Percentiles rank a stretch among this genome's conserved stretches.
phyloP scores from a whole-genome alignment of 2,888 invertebrate genomes.

The Synergus japonicus region DNA sequence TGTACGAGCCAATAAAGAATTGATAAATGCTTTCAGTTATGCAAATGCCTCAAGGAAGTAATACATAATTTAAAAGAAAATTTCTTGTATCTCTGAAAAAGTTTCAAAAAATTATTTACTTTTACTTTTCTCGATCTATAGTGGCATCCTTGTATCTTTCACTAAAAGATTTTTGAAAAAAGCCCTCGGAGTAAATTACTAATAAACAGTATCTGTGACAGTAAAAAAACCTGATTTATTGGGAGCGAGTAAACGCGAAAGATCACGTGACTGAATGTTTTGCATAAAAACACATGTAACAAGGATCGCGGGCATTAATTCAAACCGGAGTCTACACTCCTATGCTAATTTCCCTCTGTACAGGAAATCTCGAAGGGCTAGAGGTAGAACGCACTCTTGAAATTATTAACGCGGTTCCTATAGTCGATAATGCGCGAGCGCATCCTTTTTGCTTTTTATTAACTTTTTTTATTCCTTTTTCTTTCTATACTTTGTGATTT shows the following conservation, averaged over 20 bases:
- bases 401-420: constrained; percentile 56
- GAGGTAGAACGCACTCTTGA: constrained; percentile 48
- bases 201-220: constrained; percentile 31
- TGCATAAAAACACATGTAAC: constrained; percentile 64
- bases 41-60: constrained; percentile 53
- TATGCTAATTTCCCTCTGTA: constrained; percentile 68
- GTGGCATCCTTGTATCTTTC: too few species aligned
- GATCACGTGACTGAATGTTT: constrained; percentile 44
- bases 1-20: constrained; percentile 7
- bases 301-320: constrained; percentile 69
- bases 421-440: constrained; percentile 47
- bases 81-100: background rate
- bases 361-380: constrained; percentile 64
- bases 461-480: constrained; percentile 37
- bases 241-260: constrained; percentile 40
- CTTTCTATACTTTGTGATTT: constrained; percentile 47
- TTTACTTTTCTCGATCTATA: too few species aligned
- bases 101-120: too few species aligned
- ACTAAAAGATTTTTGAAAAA: background rate
- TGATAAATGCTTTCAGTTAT: constrained; percentile 46
- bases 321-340: constrained; percentile 62
- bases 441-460: constrained; percentile 39
- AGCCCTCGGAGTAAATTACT: background rate
- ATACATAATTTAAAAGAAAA: background rate
- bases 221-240: constrained; percentile 42